Percentiles rank a stretch among this genome's conserved stretches.
Conservation (phyloP, 2,797 vertebrate genomes). For the Cuculus canorus region DNA sequence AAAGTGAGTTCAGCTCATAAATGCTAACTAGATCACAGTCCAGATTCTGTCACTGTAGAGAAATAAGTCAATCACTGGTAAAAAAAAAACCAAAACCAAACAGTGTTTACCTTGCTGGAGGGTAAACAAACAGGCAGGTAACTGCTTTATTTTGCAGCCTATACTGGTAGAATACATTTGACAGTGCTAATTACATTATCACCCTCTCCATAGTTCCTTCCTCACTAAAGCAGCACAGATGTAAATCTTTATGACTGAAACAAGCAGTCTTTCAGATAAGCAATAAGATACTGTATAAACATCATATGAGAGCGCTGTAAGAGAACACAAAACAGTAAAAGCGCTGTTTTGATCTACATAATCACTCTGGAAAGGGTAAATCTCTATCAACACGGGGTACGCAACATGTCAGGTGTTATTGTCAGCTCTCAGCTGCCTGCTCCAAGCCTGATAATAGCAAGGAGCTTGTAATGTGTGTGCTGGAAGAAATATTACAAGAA, state of each 20-base stretch:
- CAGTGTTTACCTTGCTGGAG: background rate
- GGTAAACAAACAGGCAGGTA: background rate
- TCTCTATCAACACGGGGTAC: background rate
- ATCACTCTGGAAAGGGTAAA: background rate
- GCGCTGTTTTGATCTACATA: background rate
- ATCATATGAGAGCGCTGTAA: background rate
- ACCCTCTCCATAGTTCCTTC: background rate
- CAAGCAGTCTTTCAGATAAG: background rate
- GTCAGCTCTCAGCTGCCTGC: conserved; percentile 24
- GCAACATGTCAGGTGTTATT: background rate
- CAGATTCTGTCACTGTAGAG: background rate
- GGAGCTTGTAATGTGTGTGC: background rate
- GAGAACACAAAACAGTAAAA: background rate
- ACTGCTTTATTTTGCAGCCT: background rate
- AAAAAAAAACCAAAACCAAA: background rate
- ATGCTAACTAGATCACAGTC: background rate
- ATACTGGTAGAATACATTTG: background rate
- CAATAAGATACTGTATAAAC: background rate
- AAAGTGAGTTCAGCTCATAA: background rate
- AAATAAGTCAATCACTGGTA: background rate
- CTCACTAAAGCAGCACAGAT: background rate
- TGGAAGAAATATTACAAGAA: conserved; percentile 16
- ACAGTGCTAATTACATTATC: background rate
- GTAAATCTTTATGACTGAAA: background rate
- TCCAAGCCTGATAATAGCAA: background rate